phyloP scores from a whole-genome alignment of 1,140 invertebrate genomes.

The Oncopeltus fasciatus region DNA sequence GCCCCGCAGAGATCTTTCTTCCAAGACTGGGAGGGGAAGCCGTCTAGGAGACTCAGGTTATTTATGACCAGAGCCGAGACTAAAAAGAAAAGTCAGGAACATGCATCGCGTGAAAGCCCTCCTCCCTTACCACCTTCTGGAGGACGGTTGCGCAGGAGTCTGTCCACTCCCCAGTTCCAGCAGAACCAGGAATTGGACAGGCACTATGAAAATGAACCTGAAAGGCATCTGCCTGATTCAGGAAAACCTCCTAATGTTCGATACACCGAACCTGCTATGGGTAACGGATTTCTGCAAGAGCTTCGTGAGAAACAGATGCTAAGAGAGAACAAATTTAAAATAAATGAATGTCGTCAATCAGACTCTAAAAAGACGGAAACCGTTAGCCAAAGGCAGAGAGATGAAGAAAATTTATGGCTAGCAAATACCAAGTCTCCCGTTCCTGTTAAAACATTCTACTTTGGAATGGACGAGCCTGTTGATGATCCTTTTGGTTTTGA shows the following conservation, averaged over 20 bases:
- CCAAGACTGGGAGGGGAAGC: not conserved
- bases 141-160: not conserved
- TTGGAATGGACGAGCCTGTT: conserved; percentile 44
- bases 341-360: not conserved
- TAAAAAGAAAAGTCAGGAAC: not conserved
- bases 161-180: not conserved
- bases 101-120: not conserved
- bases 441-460: conserved; percentile 57
- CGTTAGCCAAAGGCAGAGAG: not conserved
- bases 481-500: conserved; percentile 28
- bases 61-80: not conserved
- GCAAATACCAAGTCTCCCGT: not conserved
- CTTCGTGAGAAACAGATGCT: not conserved
- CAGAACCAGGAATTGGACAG: not conserved
- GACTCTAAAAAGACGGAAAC: not conserved
- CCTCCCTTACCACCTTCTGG: not conserved
- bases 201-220: not conserved
- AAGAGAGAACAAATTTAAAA: not conserved
- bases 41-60: not conserved
- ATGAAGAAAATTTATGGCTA: not conserved
- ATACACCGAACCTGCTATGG: not conserved
- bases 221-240: too few relatives aligned
- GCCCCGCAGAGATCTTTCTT: conserved; percentile 18
- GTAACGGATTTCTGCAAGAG: not conserved
- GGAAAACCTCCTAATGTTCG: not conserved